phyloP scores from a whole-genome alignment of 2,113 vertebrate genomes.

The Vanacampus margaritifer region DNA sequence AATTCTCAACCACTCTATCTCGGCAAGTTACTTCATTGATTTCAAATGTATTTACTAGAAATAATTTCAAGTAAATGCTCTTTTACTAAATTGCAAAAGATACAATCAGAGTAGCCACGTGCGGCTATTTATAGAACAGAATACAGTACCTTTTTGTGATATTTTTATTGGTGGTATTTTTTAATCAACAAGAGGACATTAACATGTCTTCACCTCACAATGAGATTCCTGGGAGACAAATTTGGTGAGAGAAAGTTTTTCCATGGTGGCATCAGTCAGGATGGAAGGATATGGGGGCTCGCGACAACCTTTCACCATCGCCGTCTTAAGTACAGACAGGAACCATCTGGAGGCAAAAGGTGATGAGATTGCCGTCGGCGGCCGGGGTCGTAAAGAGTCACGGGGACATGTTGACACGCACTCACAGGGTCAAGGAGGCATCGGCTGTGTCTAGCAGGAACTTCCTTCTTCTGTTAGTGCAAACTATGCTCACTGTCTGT shows the following conservation, averaged over 20 bases:
- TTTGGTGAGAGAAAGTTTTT: slow-evolving; percentile 90
- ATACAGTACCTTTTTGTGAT: too few relatives aligned
- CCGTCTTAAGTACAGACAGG: slow-evolving; percentile 82
- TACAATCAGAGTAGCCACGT: too few relatives aligned
- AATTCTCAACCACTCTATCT: too few relatives aligned
- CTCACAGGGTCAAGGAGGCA: slow-evolving; percentile 84
- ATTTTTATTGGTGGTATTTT: too few relatives aligned
- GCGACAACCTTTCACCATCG: slow-evolving; percentile 90
- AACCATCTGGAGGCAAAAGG: slow-evolving; percentile 79
- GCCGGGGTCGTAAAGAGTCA: neutral
- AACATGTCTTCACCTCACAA: slow-evolving; percentile 78
- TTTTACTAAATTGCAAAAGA: too few relatives aligned
- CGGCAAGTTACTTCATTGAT: neutral
- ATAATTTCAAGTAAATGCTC: neutral
- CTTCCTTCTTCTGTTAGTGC: slow-evolving; percentile 90
- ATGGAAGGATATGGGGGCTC: slow-evolving; percentile 89
- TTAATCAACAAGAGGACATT: neutral
- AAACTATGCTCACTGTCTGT: slow-evolving; percentile 88
- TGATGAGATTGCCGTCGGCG: neutral
- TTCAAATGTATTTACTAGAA: neutral
- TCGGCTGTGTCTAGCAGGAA: slow-evolving; percentile 92
- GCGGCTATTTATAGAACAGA: too few relatives aligned
- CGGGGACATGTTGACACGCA: neutral
- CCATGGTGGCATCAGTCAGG: slow-evolving; percentile 95
- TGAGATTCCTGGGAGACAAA: slow-evolving; percentile 94